Evolutionary conservation across 2,113 vertebrate genomes (phyloP).

Genomic region (Glareola pratincola): DNA sequence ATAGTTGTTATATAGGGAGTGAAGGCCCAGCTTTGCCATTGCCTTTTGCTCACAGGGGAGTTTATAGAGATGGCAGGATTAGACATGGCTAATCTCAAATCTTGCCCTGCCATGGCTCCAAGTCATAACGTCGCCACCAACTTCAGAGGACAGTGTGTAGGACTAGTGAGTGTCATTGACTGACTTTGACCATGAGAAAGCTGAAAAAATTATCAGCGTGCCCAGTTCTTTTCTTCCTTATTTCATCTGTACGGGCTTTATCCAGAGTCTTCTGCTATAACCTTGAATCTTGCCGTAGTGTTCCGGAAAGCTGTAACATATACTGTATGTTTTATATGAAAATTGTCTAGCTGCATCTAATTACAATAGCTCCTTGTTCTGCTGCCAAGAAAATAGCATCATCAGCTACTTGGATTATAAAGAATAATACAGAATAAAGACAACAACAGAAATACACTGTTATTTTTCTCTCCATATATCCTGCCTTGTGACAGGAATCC

Average conservation of each 20-base stretch:
- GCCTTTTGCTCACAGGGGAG: rapidly evolving
- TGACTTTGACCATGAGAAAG: not conserved
- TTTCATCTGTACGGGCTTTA: not conserved
- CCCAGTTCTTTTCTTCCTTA: not conserved
- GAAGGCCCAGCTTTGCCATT: not conserved
- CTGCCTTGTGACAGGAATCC: not conserved
- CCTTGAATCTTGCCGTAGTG: not conserved
- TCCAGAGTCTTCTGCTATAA: not conserved
- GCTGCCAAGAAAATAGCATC: slow-evolving; percentile 18
- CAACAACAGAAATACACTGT: not conserved
- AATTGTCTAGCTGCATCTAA: not conserved
- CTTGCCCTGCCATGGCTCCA: not conserved
- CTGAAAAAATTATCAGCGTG: not conserved
- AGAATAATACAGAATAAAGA: slow-evolving; percentile 16
- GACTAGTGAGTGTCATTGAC: not conserved
- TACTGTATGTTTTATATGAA: not conserved
- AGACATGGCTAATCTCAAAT: not conserved
- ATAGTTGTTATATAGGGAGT: not conserved
- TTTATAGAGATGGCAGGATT: not conserved
- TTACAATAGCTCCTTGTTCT: slow-evolving; percentile 7
- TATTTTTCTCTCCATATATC: slow-evolving; percentile 19
- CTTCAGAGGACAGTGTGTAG: not conserved
- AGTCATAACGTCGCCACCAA: not conserved
- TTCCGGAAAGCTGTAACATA: not conserved
- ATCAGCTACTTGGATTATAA: not conserved